phyloP scores from a whole-genome alignment of 2,797 vertebrate genomes.

The Eulemur mongoz region DNA sequence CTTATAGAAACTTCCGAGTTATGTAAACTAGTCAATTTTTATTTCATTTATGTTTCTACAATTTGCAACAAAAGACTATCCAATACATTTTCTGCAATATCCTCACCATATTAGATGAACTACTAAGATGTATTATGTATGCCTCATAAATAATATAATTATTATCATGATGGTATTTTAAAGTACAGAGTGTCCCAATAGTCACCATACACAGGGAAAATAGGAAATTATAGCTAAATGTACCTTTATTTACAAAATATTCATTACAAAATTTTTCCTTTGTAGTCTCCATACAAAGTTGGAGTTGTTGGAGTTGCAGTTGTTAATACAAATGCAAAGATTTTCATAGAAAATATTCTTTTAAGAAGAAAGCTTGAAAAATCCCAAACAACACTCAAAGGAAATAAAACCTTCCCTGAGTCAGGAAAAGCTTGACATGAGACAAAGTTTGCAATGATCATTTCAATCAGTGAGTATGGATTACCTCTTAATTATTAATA shows the following conservation, averaged over 20 bases:
- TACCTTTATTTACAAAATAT: too few relatives aligned
- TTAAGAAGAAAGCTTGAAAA: constrained; percentile 44
- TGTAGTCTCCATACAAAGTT: too few relatives aligned
- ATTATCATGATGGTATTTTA: not conserved
- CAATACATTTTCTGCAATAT: not conserved
- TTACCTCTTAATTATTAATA: constrained; percentile 23
- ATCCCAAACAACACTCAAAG: not conserved
- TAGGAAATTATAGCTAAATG: too few relatives aligned
- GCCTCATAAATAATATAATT: not conserved
- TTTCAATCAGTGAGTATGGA: not conserved
- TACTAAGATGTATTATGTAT: not conserved
- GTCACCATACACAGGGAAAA: too few relatives aligned
- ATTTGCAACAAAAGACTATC: constrained; percentile 4
- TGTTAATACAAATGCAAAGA: constrained; percentile 23
- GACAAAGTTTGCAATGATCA: not conserved
- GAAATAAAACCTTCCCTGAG: not conserved
- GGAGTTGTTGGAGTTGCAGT: too few relatives aligned
- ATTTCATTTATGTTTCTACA: not conserved
- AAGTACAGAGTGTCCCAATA: not conserved
- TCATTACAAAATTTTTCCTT: too few relatives aligned
- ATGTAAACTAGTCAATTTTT: not conserved
- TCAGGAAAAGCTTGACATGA: not conserved
- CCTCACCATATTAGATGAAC: not conserved
- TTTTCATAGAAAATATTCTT: not conserved
- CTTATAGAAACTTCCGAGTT: not conserved